A percentile compares a stretch with the other conserved stretches of the same genome.
These are phyloP conservation scores for Pygocentrus nattereri DNA, from an alignment of 2,797 vertebrate species.

Conservation along the genomic window DNA sequence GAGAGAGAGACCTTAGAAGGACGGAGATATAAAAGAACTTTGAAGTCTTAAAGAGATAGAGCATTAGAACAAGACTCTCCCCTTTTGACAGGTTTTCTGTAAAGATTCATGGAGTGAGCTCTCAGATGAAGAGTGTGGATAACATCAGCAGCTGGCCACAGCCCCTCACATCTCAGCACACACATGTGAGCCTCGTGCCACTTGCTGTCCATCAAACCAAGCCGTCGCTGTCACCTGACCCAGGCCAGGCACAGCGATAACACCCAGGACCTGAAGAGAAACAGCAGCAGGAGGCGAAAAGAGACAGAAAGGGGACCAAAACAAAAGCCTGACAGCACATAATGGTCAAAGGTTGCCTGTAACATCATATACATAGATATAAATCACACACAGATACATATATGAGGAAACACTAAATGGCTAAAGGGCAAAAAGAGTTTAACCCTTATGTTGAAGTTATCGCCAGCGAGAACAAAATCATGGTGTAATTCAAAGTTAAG, in stretches of 20 bases:
- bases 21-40: conserved; percentile 26
- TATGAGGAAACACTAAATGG: background rate
- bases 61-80: conserved; percentile 10
- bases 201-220: conserved; percentile 19
- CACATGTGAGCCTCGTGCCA: background rate
- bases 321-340: background rate
- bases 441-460: background rate
- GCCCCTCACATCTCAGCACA: conserved; percentile 25
- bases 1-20: conserved; percentile 1
- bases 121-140: conserved; percentile 39
- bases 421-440: background rate
- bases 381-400: background rate
- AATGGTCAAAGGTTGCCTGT: background rate
- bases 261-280: background rate
- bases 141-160: conserved; percentile 34
- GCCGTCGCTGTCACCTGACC: conserved; percentile 24
- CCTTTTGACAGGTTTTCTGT: conserved; percentile 43
- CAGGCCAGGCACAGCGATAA: background rate
- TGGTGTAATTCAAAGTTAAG: too few relatives aligned
- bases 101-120: conserved; percentile 31
- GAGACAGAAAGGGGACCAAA: conserved; percentile 3
- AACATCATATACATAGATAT: background rate
- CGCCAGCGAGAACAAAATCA: too few relatives aligned
- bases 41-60: conserved; percentile 29
- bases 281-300: background rate